Conservation (phyloP, 1,140 invertebrate genomes). For the Chrysopa pallens region DNA sequence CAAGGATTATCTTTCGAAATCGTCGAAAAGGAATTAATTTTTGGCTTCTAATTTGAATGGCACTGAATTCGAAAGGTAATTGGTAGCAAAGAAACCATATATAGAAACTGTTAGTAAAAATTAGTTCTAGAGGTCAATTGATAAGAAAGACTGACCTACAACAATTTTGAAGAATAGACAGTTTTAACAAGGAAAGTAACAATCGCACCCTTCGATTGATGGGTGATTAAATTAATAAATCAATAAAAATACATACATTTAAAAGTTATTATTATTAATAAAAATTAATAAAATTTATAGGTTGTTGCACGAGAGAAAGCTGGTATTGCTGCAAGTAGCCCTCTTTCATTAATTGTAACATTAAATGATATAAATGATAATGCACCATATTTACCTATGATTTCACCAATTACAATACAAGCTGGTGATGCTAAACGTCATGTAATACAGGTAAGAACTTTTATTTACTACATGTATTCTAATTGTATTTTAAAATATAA, state of each 20-base stretch:
- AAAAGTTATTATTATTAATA: not conserved
- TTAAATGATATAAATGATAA: slow-evolving; percentile 76
- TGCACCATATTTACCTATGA: slow-evolving; percentile 54
- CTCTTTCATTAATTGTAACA: slow-evolving; percentile 56
- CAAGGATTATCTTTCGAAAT: too few species aligned
- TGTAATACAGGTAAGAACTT: slow-evolving; percentile 42
- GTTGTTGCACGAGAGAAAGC: slow-evolving; percentile 61
- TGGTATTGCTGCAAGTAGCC: slow-evolving; percentile 59
- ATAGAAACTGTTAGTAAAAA: too few species aligned
- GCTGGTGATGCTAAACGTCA: slow-evolving; percentile 58
- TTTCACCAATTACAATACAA: slow-evolving; percentile 55
- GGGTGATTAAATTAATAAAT: not conserved
- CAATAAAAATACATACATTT: not conserved
- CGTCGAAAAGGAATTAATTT: too few species aligned
- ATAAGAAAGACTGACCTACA: too few species aligned
- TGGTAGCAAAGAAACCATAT: too few species aligned
- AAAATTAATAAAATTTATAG: slow-evolving; percentile 13
- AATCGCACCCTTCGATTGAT: too few species aligned
- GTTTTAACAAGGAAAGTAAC: too few species aligned
- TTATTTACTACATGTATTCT: slow-evolving; percentile 8
- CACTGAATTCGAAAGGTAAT: too few species aligned
- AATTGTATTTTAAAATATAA: too few species aligned
- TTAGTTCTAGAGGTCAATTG: too few species aligned
- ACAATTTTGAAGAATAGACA: too few species aligned
- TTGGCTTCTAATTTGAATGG: too few species aligned